A percentile compares a stretch with the other conserved stretches of the same genome.
phyloP scores from a whole-genome alignment of 2,888 invertebrate species.

The Sthenelais limicola region DNA sequence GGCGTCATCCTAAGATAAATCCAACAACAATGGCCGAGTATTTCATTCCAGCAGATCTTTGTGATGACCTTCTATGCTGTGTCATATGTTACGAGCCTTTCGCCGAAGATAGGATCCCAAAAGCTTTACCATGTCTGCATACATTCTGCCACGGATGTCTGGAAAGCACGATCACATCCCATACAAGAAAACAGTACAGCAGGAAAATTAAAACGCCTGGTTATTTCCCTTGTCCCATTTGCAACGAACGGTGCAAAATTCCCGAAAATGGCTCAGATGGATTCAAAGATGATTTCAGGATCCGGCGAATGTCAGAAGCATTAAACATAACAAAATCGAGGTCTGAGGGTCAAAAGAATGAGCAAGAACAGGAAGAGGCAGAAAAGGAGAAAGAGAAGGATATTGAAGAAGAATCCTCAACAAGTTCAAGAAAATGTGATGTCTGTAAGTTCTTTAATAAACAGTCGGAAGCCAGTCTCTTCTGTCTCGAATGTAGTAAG shows the following conservation, averaged over 20 bases:
- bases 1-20: too few species aligned
- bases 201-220: background rate
- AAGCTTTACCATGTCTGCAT: constrained; percentile 46
- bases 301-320: constrained; percentile 40
- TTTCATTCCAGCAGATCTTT: constrained; percentile 41
- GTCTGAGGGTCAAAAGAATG: background rate
- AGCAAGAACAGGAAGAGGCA: constrained; percentile 3
- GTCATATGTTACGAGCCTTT: constrained; percentile 46
- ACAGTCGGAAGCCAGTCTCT: constrained; percentile 24
- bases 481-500: constrained; percentile 45
- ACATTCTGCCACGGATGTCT: constrained; percentile 39
- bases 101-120: constrained; percentile 37
- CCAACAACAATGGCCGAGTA: background rate
- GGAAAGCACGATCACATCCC: constrained; percentile 13
- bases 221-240: constrained; percentile 45
- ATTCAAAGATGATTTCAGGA: constrained; percentile 45
- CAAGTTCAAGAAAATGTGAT: constrained; percentile 12
- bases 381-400: too few species aligned
- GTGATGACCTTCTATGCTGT: constrained; percentile 45
- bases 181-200: background rate
- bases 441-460: constrained; percentile 39
- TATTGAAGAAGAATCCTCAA: background rate
- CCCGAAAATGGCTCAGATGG: constrained; percentile 42
- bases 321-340: constrained; percentile 1
- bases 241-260: constrained; percentile 42